Conservation (phyloP, 53 echinoderm and acorn worm genomes). For the Luidia sarsii region DNA sequence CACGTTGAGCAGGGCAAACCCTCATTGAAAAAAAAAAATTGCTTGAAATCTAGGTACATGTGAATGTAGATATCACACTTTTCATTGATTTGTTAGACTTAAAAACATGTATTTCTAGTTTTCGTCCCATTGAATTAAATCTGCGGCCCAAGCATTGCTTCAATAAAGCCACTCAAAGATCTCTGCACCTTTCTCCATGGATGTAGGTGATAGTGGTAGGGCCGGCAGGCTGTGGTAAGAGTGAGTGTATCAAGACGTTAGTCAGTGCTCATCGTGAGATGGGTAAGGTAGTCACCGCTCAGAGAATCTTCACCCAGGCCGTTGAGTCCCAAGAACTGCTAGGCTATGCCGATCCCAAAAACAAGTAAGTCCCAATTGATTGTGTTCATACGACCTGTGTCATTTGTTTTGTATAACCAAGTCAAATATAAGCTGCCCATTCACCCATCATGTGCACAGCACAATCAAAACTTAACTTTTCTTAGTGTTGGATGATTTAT, state of each 20-base stretch:
- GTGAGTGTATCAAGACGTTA: conserved; percentile 88
- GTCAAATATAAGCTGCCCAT: too few species aligned
- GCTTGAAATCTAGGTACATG: too few species aligned
- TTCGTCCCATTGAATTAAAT: background rate
- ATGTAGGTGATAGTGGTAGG: conserved; percentile 80
- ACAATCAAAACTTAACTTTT: too few species aligned
- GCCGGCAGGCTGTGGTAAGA: conserved; percentile 95
- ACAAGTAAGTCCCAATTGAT: conserved; percentile 60
- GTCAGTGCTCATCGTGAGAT: conserved; percentile 79
- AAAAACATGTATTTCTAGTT: too few species aligned
- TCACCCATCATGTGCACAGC: too few species aligned
- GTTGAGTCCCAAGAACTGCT: conserved; percentile 90
- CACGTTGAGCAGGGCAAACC: too few species aligned
- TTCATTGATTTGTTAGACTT: too few species aligned
- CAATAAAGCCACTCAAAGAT: background rate
- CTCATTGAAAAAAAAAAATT: too few species aligned
- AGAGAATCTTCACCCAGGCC: conserved; percentile 83
- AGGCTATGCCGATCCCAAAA: conserved; percentile 78
- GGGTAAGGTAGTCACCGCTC: conserved; percentile 78
- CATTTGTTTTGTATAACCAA: too few species aligned
- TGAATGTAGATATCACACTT: too few species aligned
- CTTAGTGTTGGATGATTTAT: too few species aligned
- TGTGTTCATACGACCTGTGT: too few species aligned
- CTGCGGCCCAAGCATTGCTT: background rate
- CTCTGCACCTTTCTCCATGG: background rate